These are phyloP conservation scores for Myripristis murdjan DNA, from an alignment of 2,797 vertebrate species.

Conservation along the genomic window DNA sequence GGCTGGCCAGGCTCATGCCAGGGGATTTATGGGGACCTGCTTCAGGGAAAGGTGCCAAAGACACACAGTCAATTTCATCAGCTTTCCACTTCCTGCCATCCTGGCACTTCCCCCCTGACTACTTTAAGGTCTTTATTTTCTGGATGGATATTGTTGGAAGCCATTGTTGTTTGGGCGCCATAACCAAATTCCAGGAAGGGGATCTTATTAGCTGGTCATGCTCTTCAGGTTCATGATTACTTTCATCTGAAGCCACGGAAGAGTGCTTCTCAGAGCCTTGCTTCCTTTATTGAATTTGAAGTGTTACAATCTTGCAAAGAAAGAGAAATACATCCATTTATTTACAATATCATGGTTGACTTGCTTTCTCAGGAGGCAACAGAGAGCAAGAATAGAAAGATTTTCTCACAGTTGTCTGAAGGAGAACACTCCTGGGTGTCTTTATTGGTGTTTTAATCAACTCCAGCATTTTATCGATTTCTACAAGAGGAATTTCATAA, in stretches of 20 bases:
- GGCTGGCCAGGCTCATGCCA: conserved; percentile 36
- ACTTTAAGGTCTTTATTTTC: conserved; percentile 18
- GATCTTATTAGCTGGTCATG: neutral
- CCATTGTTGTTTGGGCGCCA: conserved; percentile 1
- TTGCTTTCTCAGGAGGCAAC: conserved; percentile 32
- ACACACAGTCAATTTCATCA: conserved; percentile 24
- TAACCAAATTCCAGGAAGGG: neutral
- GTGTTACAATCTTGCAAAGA: conserved; percentile 14
- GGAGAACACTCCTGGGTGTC: conserved; percentile 68
- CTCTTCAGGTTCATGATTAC: conserved; percentile 15
- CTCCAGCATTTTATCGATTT: conserved; percentile 80
- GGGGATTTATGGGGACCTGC: conserved; percentile 31
- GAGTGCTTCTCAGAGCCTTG: neutral
- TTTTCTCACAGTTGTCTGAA: conserved; percentile 49
- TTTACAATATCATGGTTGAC: conserved; percentile 28
- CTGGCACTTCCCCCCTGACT: conserved; percentile 17
- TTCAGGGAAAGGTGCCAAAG: conserved; percentile 40
- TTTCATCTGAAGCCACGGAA: neutral
- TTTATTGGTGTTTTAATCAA: conserved; percentile 83
- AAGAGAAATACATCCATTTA: conserved; percentile 17
- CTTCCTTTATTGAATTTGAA: neutral
- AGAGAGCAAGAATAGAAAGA: conserved; percentile 29
- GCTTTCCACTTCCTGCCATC: conserved; percentile 22
- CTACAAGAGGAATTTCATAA: conserved; percentile 79
- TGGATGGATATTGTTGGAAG: conserved; percentile 9